These are phyloP conservation scores for Drosophila neocordata DNA, from an alignment of 1,140 invertebrate species.

Conservation along the genomic window DNA sequence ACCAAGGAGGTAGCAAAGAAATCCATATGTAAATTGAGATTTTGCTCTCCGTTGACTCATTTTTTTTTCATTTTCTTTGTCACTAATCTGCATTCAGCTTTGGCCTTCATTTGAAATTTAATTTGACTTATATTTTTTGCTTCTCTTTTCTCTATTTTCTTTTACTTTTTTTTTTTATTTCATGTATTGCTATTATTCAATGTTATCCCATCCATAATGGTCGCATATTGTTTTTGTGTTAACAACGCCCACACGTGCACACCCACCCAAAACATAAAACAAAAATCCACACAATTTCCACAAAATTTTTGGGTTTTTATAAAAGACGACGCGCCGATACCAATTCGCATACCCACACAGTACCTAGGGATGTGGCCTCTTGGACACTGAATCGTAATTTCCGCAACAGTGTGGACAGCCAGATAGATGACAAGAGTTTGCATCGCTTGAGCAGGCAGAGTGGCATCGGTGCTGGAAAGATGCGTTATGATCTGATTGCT, in stretches of 20 bases:
- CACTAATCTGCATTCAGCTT: constrained; percentile 34
- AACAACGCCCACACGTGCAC: constrained; percentile 38
- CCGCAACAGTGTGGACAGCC: constrained; percentile 77
- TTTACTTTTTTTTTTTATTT: background rate
- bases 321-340: constrained; percentile 73
- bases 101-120: constrained; percentile 6
- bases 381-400: constrained; percentile 80
- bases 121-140: constrained; percentile 45
- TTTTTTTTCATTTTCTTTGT: constrained; percentile 18
- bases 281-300: constrained; percentile 6
- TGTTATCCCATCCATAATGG: constrained; percentile 30
- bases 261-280: constrained; percentile 9
- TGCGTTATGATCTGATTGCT: constrained; percentile 83
- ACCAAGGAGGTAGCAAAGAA: background rate
- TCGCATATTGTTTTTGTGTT: constrained; percentile 51
- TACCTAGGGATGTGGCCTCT: constrained; percentile 72
- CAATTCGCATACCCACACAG: constrained; percentile 65
- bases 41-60: constrained; percentile 10
- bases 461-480: constrained; percentile 53
- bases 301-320: background rate
- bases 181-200: constrained; percentile 41
- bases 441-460: constrained; percentile 62
- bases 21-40: background rate
- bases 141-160: background rate
- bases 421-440: constrained; percentile 76